Evolutionary conservation across 1,140 invertebrate species (phyloP), one percentile per base, ranked within the genome.

Genomic region (Phenacoccus solenopsis): DNA sequence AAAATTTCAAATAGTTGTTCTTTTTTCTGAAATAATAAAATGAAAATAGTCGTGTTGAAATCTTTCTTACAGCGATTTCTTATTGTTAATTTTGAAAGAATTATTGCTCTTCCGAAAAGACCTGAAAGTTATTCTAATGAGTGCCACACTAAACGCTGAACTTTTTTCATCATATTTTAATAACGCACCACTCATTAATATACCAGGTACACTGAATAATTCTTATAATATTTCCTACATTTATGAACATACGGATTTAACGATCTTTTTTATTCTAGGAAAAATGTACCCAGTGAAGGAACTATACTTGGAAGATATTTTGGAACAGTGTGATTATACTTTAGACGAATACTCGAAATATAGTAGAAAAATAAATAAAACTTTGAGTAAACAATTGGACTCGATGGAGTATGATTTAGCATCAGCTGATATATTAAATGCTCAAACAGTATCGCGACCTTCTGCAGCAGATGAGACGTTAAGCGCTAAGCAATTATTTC

Each of bases 71-170:
- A 87, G 86, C 28, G 91, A 94, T 77, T 85, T 94, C 72, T 80
- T 92, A 1, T 83, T 94, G 76, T 85, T 86, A n/a, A 81, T 97
- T 7, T 83, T 98, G 1, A 86, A 89, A 71, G 84, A 90, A 73
- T 79, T 93, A 28, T 76, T 93, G 49, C 78, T 78, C 21, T 78
- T 84, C 20, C 82, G 90, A 59, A 83, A 83, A 67, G 87, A 93
- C 76, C 77, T 96, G 9, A 91, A 88, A 76, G 82, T 94, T 3
- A 86, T 94, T 71, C 78, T 94, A 0, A 94, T 94, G 91, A 93
- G 90, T 77, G 91, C 91, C 0, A 94, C 92, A 0, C 75, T 94
- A 70, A 92, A 93, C 78, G 86, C 89, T 7, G 80, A 87, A 20
- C 78, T 89, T 68, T 93, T 94, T 75, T 90, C 89, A 0, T 76